Evolutionary conservation across 2,888 invertebrate genomes (phyloP).

Genomic region (Caenorhabditis becei): DNA sequence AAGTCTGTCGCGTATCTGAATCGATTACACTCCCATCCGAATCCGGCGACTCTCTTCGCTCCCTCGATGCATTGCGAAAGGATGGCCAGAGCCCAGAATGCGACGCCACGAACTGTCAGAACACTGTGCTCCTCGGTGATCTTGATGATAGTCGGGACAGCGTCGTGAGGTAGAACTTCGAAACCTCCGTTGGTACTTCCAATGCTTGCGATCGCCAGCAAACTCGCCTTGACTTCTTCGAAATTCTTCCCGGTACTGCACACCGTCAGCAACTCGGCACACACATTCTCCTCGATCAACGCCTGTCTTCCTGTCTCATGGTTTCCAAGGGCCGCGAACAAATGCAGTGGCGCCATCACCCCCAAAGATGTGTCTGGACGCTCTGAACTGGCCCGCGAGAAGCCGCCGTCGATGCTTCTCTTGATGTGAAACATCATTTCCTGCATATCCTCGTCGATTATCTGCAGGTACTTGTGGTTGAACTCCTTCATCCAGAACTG

Average conservation of each 20-base stretch:
- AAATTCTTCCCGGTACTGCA: slow-evolving; percentile 48
- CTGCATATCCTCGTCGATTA: slow-evolving; percentile 92
- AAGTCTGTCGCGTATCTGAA: slow-evolving; percentile 61
- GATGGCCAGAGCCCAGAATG: slow-evolving; percentile 78
- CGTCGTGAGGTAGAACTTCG: slow-evolving; percentile 60
- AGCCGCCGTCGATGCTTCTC: slow-evolving; percentile 88
- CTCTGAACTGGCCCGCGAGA: slow-evolving; percentile 84
- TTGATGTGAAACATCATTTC: slow-evolving; percentile 91
- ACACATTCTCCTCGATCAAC: slow-evolving; percentile 54
- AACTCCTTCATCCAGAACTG: slow-evolving; percentile 78
- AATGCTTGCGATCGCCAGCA: slow-evolving; percentile 72
- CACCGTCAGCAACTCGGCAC: slow-evolving; percentile 31
- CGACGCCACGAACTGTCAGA: slow-evolving; percentile 77
- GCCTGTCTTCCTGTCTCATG: slow-evolving; percentile 67
- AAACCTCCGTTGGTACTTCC: slow-evolving; percentile 60
- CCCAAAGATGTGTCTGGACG: slow-evolving; percentile 53
- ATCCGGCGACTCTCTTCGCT: slow-evolving; percentile 65
- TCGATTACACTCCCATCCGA: slow-evolving; percentile 77
- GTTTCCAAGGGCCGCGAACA: slow-evolving; percentile 69
- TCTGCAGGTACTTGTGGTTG: slow-evolving; percentile 88
- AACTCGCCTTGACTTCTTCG: slow-evolving; percentile 69
- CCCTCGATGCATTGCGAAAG: slow-evolving; percentile 68
- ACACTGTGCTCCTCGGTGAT: slow-evolving; percentile 74
- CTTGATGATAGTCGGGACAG: slow-evolving; percentile 61
- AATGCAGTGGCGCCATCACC: slow-evolving; percentile 70